Evolutionary conservation across 2,888 invertebrate species (phyloP).

Genomic region (Brachynemurus nebulosus): DNA sequence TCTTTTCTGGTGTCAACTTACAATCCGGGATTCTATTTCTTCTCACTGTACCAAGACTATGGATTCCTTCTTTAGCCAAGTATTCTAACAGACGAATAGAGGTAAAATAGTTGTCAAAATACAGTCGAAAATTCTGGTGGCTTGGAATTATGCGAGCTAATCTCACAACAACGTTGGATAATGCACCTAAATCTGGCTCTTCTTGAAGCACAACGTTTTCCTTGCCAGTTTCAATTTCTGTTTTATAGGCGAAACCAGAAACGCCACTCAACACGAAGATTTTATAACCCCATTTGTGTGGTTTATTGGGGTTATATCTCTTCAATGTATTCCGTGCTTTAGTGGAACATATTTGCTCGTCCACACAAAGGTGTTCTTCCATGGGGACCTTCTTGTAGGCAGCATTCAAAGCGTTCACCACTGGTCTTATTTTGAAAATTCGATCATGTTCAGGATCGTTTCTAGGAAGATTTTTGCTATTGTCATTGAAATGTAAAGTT

Average conservation of each 20-base stretch:
- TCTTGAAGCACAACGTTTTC: not conserved
- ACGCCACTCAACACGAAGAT: not conserved
- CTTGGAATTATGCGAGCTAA: slow-evolving; percentile 9
- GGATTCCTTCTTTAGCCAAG: slow-evolving; percentile 22
- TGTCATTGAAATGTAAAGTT: slow-evolving; percentile 17
- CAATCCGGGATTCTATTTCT: slow-evolving; percentile 23
- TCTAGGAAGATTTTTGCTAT: slow-evolving; percentile 5
- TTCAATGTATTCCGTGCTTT: not conserved
- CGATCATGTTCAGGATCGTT: slow-evolving; percentile 9
- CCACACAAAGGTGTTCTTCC: not conserved
- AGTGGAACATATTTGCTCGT: not conserved
- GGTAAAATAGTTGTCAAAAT: slow-evolving; percentile 26
- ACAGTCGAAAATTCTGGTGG: slow-evolving; percentile 23
- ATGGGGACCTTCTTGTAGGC: not conserved
- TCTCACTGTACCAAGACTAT: slow-evolving; percentile 23
- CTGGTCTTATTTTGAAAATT: slow-evolving; percentile 14
- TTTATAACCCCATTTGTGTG: not conserved
- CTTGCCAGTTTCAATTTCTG: too few relatives aligned
- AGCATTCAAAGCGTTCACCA: slow-evolving; percentile 11
- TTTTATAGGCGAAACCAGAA: not conserved
- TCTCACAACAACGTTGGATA: slow-evolving; percentile 13
- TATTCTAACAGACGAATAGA: slow-evolving; percentile 20
- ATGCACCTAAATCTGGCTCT: not conserved
- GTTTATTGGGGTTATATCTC: not conserved
- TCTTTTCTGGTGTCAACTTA: slow-evolving; percentile 23